phyloP scores from a whole-genome alignment of 1,140 invertebrate genomes.

The Apis florea region DNA sequence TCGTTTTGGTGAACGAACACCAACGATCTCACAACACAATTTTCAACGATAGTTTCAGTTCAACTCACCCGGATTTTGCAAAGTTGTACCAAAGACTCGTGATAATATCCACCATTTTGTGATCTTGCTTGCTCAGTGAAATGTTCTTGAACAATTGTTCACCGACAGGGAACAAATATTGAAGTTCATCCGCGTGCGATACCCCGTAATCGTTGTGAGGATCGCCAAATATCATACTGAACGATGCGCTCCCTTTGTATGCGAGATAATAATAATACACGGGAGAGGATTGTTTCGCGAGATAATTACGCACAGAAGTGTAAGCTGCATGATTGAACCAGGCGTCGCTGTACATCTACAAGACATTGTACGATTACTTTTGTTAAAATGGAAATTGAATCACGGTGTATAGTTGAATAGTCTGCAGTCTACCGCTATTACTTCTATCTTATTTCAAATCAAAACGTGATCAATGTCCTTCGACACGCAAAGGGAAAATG shows the following conservation, averaged over 20 bases:
- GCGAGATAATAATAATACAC: slow-evolving; percentile 85
- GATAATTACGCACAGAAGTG: slow-evolving; percentile 81
- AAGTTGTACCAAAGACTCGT: slow-evolving; percentile 87
- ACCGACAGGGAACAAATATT: slow-evolving; percentile 86
- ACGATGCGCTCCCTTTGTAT: slow-evolving; percentile 85
- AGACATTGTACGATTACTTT: background rate
- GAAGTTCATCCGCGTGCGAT: slow-evolving; percentile 87
- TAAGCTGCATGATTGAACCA: slow-evolving; percentile 84
- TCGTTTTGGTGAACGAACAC: too few relatives aligned
- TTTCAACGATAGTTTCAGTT: background rate
- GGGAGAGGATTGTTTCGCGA: slow-evolving; percentile 74
- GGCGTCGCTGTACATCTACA: slow-evolving; percentile 85
- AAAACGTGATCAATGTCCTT: background rate
- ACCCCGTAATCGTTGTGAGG: slow-evolving; percentile 83
- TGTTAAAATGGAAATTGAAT: background rate
- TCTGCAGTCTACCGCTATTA: too few relatives aligned
- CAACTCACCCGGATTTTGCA: slow-evolving; percentile 83
- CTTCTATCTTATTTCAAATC: background rate
- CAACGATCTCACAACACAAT: too few relatives aligned
- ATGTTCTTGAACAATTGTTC: slow-evolving; percentile 81
- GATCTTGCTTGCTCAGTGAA: slow-evolving; percentile 77
- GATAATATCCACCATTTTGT: slow-evolving; percentile 80
- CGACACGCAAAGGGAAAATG: background rate
- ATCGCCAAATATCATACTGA: slow-evolving; percentile 85
- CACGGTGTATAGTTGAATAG: too few relatives aligned